Conservation (phyloP, 2,888 invertebrate genomes). For the Drosophila peninsularis region DNA sequence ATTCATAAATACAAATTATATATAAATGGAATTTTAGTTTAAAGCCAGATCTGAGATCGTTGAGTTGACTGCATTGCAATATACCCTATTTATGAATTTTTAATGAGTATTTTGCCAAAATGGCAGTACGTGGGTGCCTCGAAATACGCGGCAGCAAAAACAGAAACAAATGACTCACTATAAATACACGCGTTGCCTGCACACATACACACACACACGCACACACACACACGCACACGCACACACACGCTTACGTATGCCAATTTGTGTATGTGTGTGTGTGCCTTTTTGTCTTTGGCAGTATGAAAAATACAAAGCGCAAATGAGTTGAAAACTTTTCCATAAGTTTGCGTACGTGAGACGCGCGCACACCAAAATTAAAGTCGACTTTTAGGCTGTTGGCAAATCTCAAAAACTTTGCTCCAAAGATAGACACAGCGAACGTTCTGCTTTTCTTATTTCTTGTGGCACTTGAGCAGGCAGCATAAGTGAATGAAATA, state of each 20-base stretch:
- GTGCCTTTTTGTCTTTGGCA: constrained; percentile 45
- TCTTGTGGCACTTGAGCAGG: constrained; percentile 31
- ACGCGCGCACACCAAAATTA: constrained; percentile 51
- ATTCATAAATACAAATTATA: no score
- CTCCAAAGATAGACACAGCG: constrained; percentile 40
- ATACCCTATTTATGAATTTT: neutral
- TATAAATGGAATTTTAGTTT: neutral
- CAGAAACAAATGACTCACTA: constrained; percentile 72
- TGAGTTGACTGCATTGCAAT: fast-evolving
- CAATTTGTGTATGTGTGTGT: constrained; percentile 15
- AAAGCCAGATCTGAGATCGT: no score
- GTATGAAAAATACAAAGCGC: constrained; percentile 72
- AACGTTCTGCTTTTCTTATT: constrained; percentile 1
- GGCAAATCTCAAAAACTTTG: constrained; percentile 59
- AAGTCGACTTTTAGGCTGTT: constrained; percentile 63
- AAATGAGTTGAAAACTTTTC: constrained; percentile 80
- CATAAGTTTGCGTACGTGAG: constrained; percentile 64
- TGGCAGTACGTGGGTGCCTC: constrained; percentile 34
- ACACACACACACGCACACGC: no score
- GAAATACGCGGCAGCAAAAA: constrained; percentile 53
- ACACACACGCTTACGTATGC: constrained; percentile 7
- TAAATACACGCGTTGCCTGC: constrained; percentile 55
- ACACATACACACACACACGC: constrained; percentile 1
- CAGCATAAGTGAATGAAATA: constrained; percentile 17
- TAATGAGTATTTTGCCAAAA: constrained; percentile 14